Evolutionary conservation across 2,888 invertebrate species (phyloP), one percentile per base, ranked within the genome.

Genomic region (Mesorhabditis belari): DNA sequence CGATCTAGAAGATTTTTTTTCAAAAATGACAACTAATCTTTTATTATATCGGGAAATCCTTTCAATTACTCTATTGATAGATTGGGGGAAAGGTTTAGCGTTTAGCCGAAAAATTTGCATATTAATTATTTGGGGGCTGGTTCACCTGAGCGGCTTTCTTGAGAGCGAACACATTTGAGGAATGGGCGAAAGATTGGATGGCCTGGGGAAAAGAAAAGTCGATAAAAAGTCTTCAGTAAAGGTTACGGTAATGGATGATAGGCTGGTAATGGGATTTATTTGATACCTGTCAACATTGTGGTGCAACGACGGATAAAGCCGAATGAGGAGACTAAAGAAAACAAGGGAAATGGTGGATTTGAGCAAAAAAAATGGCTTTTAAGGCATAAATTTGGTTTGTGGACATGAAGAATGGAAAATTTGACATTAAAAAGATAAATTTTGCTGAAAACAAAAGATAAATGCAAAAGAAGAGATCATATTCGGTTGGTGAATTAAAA

Each of bases 1-100:
- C 67, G 64, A 49, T 71, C 71, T 64, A 25, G 21, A 61, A 12
- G 17, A 26, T 12, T 25, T 25, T 12, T 50, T 12, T 2, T 44
- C 9, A 3, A 2, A 17, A 6, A 35, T 12, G 35, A 12, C 17
- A 6, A 12, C 9, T 35, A 35, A 35, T n/a, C 35, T 12, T 12
- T 35, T 35, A 35, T 35, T 17, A 35, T 35, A 35, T 35, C 35
- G 9, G 6, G 6, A 17, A 35, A 17, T 17, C 17, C 35, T 35
- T 35, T n/a, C n/a, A n/a, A n/a, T n/a, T n/a, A n/a, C n/a, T n/a
- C n/a, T n/a, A n/a, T n/a, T n/a, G n/a, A n/a, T n/a, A n/a, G n/a
- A n/a, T n/a, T n/a, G n/a, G n/a, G n/a, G n/a, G n/a, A n/a, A n/a
- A n/a, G n/a, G 44, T 17, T 35, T 17, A n/a, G 1, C 2, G 44